A percentile compares a stretch with the other conserved stretches of the same genome.
Conservation (phyloP, 2,888 invertebrate genomes). For the Dicyrtomina minuta region DNA sequence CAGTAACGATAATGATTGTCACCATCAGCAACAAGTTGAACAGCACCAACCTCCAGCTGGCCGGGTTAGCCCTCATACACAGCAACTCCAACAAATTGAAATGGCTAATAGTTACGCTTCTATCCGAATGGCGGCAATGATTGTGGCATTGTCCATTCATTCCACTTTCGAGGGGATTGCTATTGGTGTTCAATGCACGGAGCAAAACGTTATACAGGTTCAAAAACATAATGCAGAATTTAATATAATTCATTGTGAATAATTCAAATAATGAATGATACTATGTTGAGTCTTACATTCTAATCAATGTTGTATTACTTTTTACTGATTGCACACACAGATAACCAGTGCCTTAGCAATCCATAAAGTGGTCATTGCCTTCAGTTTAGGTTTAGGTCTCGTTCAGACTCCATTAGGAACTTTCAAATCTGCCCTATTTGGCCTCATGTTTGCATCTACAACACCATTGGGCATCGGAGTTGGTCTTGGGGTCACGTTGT, state of each 20-base stretch:
- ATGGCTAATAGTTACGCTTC: constrained; percentile 12
- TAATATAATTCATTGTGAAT: too few relatives aligned
- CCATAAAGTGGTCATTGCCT: constrained; percentile 50
- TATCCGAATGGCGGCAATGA: constrained; percentile 49
- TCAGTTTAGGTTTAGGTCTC: constrained; percentile 49
- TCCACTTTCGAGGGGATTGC: constrained; percentile 52
- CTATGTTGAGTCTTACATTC: not conserved
- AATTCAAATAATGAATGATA: not conserved
- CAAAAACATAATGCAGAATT: too few relatives aligned
- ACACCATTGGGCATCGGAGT: constrained; percentile 49
- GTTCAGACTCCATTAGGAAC: constrained; percentile 43
- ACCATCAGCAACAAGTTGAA: too few relatives aligned
- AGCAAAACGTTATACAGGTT: constrained; percentile 50
- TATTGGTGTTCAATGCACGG: constrained; percentile 50
- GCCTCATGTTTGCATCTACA: constrained; percentile 42
- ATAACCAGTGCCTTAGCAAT: constrained; percentile 51
- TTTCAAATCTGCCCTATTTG: constrained; percentile 40
- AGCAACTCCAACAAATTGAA: too few relatives aligned
- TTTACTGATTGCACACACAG: constrained; percentile 33
- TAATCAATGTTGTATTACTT: not conserved
- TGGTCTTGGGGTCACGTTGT: constrained; percentile 43
- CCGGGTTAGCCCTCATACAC: too few relatives aligned
- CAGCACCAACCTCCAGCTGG: too few relatives aligned
- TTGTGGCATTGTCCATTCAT: constrained; percentile 47
- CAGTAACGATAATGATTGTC: too few relatives aligned